Evolutionary conservation across 2,113 vertebrate genomes (phyloP), one percentile per base, ranked within the genome.

Genomic region (Macrotis lagotis): DNA sequence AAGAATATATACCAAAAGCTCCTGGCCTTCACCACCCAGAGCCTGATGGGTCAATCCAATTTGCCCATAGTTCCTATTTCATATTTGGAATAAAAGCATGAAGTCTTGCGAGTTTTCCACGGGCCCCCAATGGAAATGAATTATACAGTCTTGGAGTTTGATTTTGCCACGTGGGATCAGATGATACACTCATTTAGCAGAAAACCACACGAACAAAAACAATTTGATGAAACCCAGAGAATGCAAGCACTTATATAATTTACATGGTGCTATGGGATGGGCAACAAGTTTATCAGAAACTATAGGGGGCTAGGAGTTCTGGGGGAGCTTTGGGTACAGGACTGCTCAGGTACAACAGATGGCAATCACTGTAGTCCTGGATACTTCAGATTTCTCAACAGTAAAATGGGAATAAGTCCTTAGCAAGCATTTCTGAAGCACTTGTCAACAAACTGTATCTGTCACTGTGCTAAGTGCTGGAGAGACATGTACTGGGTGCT

Each of bases 171-270:
- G 53, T 92, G 94, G 95, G 90, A 96, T 94, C 90, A 90, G 94
- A 97, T 89, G 95, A 95, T 89, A 93, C 53, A 96, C 94, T 91
- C 88, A 96, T 91, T 97, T 95, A 96, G 91, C 91, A 94, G 95
- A 96, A 97, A 96, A 97, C 97, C 97, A 96, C 97, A 96, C 89
- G 53, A 97, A 96, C 92, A 91, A 96, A 97, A 96, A 97, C 95
- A 96, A 95, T 7, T 22, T 94, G 96, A 97, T 92, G 94, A 97
- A 96, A 95, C 88, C 89, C 95, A 96, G 94, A 94, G 92, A 97
- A 96, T 92, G 94, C 44, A 74, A 92, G 74, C 25, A 89, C 83
- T 48, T 28, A 28, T 48, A 14, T 0, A 2, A 92, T 49, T 8
- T 44, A 51, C 0, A 24, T 3, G 90, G 52, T 3, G 89, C 89